Evolutionary conservation across 2,113 vertebrate genomes (phyloP), one percentile per base, ranked within the genome.

Genomic region (Shinisaurus crocodilurus): DNA sequence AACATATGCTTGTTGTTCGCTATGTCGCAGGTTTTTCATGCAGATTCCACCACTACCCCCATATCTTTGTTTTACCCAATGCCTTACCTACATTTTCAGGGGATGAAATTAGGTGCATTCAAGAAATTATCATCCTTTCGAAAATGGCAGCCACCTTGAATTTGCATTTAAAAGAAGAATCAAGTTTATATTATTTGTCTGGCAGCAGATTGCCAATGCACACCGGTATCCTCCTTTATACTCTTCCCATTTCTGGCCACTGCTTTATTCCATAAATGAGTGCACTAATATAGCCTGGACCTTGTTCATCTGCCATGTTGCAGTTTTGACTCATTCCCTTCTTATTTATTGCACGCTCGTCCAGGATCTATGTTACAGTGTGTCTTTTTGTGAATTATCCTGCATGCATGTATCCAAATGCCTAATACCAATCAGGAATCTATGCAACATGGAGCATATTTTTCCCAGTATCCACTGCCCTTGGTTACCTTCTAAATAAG

Each of bases 101-200:
- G n/a, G 25, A 92, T 83, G 92, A 94, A 94, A 82, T 86, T 85
- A 72, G 84, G 81, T 69, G 91, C 93, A 86, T 87, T 79, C 37
- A 90, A 88, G 20, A 82, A 54, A 86, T 79, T 85, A 88, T 3
- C 25, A 69, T 63, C 89, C 89, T 85, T 45, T 32, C 69, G 85
- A 69, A 89, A 32, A 72, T 72, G 43, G 20, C 89, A 93, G 43
- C 57, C 82, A n/a, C 50, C 25, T 82, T 48, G n/a, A 65, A 82
- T 76, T 75, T 87, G 85, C 79, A 86, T 86, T 79, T 67, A 65
- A 67, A 63, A 16, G 15, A 20, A 63, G 12, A 25, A 40, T 88
- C 48, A 82, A 79, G 3, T 29, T 20, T 40, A 76, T 40, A 15
- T 60, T 82, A 67, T n/a, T 63, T 75, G 48, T 34, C 37, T 72